Conservation (phyloP, 2,797 vertebrate genomes). For the Paratrypauchen microcephalus region DNA sequence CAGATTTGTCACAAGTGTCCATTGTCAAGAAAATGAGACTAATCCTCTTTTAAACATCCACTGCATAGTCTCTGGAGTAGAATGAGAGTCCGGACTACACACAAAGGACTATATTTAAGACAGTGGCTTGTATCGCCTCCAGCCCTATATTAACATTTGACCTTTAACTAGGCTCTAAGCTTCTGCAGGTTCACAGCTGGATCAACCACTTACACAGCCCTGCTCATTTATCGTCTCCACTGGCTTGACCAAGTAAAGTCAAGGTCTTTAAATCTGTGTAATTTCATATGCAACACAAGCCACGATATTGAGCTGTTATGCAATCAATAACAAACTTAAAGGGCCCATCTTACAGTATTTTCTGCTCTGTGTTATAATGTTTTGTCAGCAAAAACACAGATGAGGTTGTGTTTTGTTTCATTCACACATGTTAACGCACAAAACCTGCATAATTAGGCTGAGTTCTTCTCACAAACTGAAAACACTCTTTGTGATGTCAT, state of each 20-base stretch:
- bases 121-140: constrained; percentile 60
- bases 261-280: neutral
- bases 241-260: neutral
- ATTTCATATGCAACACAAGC: neutral
- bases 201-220: constrained; percentile 25
- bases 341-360: too few relatives aligned
- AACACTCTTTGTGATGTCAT: too few relatives aligned
- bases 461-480: too few relatives aligned
- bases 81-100: constrained; percentile 47
- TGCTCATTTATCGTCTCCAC: constrained; percentile 6
- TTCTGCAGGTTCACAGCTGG: constrained; percentile 64
- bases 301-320: neutral
- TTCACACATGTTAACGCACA: too few relatives aligned
- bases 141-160: constrained; percentile 70
- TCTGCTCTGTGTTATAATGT: too few relatives aligned
- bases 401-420: too few relatives aligned
- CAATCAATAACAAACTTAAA: neutral
- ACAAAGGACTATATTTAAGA: constrained; percentile 68
- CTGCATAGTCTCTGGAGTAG: constrained; percentile 54
- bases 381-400: too few relatives aligned
- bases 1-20: constrained; percentile 27
- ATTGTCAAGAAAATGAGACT: constrained; percentile 56
- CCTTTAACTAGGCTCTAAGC: constrained; percentile 56
- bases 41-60: constrained; percentile 51
- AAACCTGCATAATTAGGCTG: too few relatives aligned